Conservation (phyloP, 1,140 invertebrate genomes). For the Probaryconus sp. region DNA sequence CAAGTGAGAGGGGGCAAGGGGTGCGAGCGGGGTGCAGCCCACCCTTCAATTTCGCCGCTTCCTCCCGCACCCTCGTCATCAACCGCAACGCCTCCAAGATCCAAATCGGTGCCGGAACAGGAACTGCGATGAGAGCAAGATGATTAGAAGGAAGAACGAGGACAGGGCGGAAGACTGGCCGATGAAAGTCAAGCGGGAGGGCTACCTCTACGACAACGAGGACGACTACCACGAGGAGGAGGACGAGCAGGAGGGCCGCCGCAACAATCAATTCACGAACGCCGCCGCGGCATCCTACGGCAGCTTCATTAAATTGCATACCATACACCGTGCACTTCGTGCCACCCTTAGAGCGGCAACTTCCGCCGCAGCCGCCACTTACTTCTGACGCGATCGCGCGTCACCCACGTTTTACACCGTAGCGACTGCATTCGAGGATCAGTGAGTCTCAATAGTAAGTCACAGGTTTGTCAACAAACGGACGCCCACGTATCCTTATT, state of each 20-base stretch:
- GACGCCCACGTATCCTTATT: too few species aligned
- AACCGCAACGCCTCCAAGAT: constrained; percentile 49
- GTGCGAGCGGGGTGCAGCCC: constrained; percentile 72
- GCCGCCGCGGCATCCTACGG: constrained; percentile 49
- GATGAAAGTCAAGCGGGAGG: constrained; percentile 24
- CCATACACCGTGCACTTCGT: constrained; percentile 66
- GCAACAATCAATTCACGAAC: constrained; percentile 21
- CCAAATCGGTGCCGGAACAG: constrained; percentile 37
- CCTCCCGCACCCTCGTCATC: constrained; percentile 68
- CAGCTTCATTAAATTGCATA: constrained; percentile 64
- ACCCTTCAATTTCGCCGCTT: constrained; percentile 68
- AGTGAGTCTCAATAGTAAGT: constrained; percentile 40
- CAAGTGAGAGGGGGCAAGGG: constrained; percentile 75
- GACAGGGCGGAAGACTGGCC: constrained; percentile 38
- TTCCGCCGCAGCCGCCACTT: constrained; percentile 62
- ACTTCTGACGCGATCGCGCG: constrained; percentile 62
- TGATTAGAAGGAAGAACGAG: constrained; percentile 20
- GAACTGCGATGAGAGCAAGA: constrained; percentile 37
- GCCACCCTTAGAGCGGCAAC: constrained; percentile 62
- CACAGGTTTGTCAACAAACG: neutral
- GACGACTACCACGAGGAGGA: constrained; percentile 23
- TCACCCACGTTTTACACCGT: constrained; percentile 40
- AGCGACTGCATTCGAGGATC: constrained; percentile 43
- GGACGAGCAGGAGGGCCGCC: constrained; percentile 23
- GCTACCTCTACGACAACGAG: constrained; percentile 36